These are phyloP conservation scores for Girardia tigrina DNA, from an alignment of 2,888 invertebrate genomes.

Conservation along the genomic window DNA sequence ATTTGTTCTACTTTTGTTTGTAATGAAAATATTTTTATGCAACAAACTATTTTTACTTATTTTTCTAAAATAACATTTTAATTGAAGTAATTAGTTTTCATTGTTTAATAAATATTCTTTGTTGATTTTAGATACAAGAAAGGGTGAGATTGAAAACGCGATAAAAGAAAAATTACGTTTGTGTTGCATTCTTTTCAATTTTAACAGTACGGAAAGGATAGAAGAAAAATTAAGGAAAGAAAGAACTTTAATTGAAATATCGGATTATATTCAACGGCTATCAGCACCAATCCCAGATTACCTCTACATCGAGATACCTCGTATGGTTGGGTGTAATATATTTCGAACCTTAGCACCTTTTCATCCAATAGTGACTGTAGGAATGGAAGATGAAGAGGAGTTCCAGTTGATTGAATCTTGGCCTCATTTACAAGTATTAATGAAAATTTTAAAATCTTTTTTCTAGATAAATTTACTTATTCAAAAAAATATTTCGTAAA, in stretches of 20 bases:
- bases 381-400: neutral
- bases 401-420: slow-evolving; percentile 13
- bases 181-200: neutral
- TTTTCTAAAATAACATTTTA: no score
- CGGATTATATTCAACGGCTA: neutral
- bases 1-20: no score
- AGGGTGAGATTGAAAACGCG: neutral
- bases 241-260: slow-evolving; percentile 5
- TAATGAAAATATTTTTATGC: no score
- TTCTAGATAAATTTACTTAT: no score
- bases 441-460: no score
- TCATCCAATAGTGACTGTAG: neutral
- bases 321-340: slow-evolving; percentile 1
- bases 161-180: neutral
- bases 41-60: no score
- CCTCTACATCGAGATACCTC: neutral
- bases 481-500: no score
- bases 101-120: no score
- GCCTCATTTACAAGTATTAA: slow-evolving; percentile 13
- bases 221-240: slow-evolving; percentile 5
- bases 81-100: no score
- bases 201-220: neutral
- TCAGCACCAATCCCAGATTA: neutral
- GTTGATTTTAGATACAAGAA: no score
- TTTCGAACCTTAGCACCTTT: slow-evolving; percentile 14